Percentiles rank a stretch among this genome's conserved stretches.
Conservation (phyloP, 2,888 invertebrate genomes). For the Graphium colonna region DNA sequence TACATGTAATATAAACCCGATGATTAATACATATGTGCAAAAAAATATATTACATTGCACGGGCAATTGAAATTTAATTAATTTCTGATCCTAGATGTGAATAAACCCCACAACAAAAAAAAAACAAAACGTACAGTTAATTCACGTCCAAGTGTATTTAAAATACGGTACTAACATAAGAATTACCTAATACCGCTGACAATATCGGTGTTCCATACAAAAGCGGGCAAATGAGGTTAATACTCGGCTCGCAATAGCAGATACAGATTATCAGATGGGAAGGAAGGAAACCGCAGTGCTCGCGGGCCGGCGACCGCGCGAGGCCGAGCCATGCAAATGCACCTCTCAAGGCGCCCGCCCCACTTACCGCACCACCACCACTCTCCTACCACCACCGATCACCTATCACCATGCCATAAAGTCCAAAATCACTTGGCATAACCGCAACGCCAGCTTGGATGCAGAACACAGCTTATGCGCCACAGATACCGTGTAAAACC, state of each 20-base stretch:
- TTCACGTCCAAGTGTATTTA: no score
- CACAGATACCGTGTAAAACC: not conserved
- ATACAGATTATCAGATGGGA: slow-evolving; percentile 37
- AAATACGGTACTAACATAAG: not conserved
- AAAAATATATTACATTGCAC: no score
- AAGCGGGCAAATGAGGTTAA: not conserved
- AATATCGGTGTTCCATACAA: not conserved
- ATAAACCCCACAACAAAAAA: no score
- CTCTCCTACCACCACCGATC: slow-evolving; percentile 25
- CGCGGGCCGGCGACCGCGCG: slow-evolving; percentile 57
- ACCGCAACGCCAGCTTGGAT: not conserved
- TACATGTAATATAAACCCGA: no score
- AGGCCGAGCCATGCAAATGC: slow-evolving; percentile 72
- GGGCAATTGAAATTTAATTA: no score
- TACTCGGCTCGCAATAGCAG: slow-evolving; percentile 4
- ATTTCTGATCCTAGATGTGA: no score
- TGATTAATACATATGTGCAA: no score
- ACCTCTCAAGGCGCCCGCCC: slow-evolving; percentile 70
- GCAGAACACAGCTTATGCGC: not conserved
- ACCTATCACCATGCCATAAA: not conserved
- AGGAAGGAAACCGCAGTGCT: slow-evolving; percentile 61
- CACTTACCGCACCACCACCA: slow-evolving; percentile 50
- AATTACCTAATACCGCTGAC: not conserved
- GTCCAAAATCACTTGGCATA: not conserved
- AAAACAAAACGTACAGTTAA: no score